Evolutionary conservation across 1,140 invertebrate species (phyloP).

Genomic region (Platyura marginata): DNA sequence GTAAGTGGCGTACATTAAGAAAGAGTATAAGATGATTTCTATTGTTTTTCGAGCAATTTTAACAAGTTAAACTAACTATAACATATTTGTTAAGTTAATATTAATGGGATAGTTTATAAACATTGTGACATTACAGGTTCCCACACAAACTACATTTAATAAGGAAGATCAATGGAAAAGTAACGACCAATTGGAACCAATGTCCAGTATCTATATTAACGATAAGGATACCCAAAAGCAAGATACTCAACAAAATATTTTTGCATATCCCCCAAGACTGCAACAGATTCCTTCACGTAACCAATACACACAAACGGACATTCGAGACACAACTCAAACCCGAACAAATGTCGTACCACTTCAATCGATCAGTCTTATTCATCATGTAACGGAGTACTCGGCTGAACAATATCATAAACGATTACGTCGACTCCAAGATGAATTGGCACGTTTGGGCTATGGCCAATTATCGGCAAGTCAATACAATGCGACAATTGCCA

Average conservation of each 20-base stretch:
- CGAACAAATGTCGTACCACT: no score
- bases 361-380: background rate
- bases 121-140: background rate
- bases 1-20: background rate
- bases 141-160: background rate
- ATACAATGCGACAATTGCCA: slow-evolving; percentile 1
- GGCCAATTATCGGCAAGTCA: background rate
- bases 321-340: background rate
- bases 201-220: background rate
- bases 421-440: background rate
- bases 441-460: background rate
- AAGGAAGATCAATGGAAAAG: background rate
- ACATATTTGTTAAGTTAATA: background rate
- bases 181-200: background rate
- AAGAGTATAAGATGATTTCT: no score
- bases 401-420: background rate
- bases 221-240: background rate
- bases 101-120: background rate
- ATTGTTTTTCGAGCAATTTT: background rate
- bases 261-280: no score
- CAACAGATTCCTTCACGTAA: no score
- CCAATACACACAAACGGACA: no score
- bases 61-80: background rate
- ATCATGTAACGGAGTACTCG: no score
- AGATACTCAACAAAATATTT: no score